phyloP scores from a whole-genome alignment of 64 coral and sea anemone species.

The Stichodactyla mertensii region DNA sequence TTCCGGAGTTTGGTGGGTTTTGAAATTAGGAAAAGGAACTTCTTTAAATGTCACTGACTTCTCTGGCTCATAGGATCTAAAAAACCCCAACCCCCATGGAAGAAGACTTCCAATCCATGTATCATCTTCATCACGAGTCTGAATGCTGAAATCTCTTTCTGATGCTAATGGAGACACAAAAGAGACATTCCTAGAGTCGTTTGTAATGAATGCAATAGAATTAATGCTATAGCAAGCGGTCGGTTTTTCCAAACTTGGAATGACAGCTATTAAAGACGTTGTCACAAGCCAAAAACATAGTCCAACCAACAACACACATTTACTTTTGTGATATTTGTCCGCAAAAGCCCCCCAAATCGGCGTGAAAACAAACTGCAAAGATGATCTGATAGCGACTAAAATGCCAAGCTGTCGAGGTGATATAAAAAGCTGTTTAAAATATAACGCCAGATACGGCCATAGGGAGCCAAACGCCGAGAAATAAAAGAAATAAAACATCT shows the following conservation, averaged over 20 bases:
- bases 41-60: slow-evolving; percentile 56
- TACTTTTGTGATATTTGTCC: slow-evolving; percentile 82
- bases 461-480: slow-evolving; percentile 96
- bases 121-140: not conserved
- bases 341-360: slow-evolving; percentile 91
- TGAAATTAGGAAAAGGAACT: slow-evolving; percentile 71
- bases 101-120: slow-evolving; percentile 2
- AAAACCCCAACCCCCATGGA: slow-evolving; percentile 84
- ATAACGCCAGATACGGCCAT: slow-evolving; percentile 88
- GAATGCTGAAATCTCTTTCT: not conserved
- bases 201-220: slow-evolving; percentile 41
- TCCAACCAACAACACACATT: slow-evolving; percentile 80
- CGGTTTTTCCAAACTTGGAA: slow-evolving; percentile 79
- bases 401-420: slow-evolving; percentile 95
- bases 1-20: slow-evolving; percentile 59
- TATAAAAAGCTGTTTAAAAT: slow-evolving; percentile 97
- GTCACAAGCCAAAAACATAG: slow-evolving; percentile 66
- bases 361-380: slow-evolving; percentile 93
- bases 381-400: slow-evolving; percentile 79
- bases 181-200: slow-evolving; percentile 1
- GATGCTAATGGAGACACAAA: not conserved
- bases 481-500: slow-evolving; percentile 96
- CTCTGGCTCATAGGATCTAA: slow-evolving; percentile 57
- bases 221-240: slow-evolving; percentile 78
- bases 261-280: slow-evolving; percentile 69